phyloP scores from a whole-genome alignment of 2,888 invertebrate species.

The Scaptomyza cyrtandrae region DNA sequence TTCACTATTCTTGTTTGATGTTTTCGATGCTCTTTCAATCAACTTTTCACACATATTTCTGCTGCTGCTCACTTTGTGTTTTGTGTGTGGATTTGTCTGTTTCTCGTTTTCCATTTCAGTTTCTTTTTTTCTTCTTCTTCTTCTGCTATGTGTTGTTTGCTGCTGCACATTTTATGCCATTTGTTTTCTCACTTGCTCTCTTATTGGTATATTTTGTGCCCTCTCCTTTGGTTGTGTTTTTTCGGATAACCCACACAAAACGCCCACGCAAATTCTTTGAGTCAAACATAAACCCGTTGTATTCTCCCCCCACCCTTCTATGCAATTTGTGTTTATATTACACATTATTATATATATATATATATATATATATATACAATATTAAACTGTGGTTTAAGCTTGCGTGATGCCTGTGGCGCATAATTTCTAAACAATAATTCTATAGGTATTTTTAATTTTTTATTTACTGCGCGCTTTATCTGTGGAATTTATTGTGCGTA shows the following conservation, averaged over 20 bases:
- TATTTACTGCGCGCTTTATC: constrained; percentile 15
- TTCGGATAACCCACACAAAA: constrained; percentile 53
- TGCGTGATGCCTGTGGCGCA: constrained; percentile 21
- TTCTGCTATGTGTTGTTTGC: not conserved
- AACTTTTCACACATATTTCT: constrained; percentile 52
- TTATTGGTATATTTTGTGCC: not conserved
- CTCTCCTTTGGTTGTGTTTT: constrained; percentile 28
- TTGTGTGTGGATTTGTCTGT: constrained; percentile 9
- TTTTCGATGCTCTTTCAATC: constrained; percentile 69
- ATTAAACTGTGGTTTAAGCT: constrained; percentile 23
- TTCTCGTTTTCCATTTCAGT: constrained; percentile 17
- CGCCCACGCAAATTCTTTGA: constrained; percentile 64
- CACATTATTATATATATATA: constrained; percentile 23
- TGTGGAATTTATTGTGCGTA: constrained; percentile 10
- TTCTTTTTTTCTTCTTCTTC: constrained; percentile 7
- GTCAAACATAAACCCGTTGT: constrained; percentile 17
- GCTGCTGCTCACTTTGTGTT: constrained; percentile 40
- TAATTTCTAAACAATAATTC: constrained; percentile 22
- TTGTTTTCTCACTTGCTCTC: constrained; percentile 1
- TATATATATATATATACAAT: constrained; percentile 7
- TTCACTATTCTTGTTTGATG: constrained; percentile 53
- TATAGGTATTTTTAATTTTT: constrained; percentile 5
- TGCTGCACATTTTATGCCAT: constrained; percentile 51
- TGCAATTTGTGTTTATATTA: constrained; percentile 52
- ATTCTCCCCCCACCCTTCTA: not conserved